Conservation (phyloP, 2,888 invertebrate species). For the Apamea sordens region DNA sequence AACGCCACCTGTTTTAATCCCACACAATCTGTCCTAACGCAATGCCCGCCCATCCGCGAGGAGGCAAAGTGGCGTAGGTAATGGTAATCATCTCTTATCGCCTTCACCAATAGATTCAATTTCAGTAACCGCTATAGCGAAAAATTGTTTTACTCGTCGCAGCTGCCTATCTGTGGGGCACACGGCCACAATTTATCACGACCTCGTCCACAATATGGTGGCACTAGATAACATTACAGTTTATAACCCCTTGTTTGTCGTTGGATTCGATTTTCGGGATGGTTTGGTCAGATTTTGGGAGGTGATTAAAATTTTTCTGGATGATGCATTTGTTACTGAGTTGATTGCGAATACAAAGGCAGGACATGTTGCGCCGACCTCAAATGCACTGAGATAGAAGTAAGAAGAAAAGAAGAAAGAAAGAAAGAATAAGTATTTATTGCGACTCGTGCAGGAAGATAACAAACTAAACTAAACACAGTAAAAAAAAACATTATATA, state of each 20-base stretch:
- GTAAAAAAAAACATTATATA: no score
- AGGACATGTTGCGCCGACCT: background rate
- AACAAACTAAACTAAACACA: no score
- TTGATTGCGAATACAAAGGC: background rate
- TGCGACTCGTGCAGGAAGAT: no score
- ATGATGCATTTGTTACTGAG: background rate
- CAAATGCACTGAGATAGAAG: background rate
- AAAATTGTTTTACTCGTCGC: constrained; percentile 86
- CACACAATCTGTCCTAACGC: constrained; percentile 52
- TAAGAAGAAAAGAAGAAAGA: background rate
- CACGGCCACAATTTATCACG: constrained; percentile 69
- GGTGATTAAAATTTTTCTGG: background rate
- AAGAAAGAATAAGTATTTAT: no score
- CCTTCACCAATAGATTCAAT: constrained; percentile 83
- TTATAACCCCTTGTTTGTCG: constrained; percentile 66
- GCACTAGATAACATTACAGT: constrained; percentile 69
- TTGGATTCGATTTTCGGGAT: constrained; percentile 48
- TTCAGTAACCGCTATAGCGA: constrained; percentile 88
- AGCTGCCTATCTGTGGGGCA: constrained; percentile 81
- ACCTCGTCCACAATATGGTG: constrained; percentile 57
- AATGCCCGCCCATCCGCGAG: constrained; percentile 51
- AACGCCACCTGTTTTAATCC: constrained; percentile 63
- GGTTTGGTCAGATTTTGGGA: constrained; percentile 21
- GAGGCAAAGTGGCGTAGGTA: constrained; percentile 66
- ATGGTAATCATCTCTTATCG: constrained; percentile 81